Evolutionary conservation across 2,113 vertebrate species (phyloP).

Genomic region (Mustelus asterias): DNA sequence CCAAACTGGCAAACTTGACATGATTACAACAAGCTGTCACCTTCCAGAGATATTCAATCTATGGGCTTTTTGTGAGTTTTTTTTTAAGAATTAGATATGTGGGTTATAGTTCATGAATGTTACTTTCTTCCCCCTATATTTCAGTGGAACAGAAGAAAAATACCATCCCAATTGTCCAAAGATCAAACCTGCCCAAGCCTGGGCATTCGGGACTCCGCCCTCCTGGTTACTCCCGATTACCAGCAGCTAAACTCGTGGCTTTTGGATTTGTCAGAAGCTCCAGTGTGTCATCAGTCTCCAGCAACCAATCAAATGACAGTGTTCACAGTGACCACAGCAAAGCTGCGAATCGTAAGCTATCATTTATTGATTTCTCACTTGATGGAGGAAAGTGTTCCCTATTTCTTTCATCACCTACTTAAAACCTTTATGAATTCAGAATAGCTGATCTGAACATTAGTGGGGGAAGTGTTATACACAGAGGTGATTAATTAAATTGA

Average conservation of each 20-base stretch:
- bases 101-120: slow-evolving; percentile 12
- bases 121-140: slow-evolving; percentile 40
- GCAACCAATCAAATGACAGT: slow-evolving; percentile 74
- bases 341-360: slow-evolving; percentile 69
- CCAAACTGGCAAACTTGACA: not conserved
- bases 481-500: not conserved
- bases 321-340: slow-evolving; percentile 64
- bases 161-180: slow-evolving; percentile 57
- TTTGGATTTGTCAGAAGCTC: slow-evolving; percentile 80
- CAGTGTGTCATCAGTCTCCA: slow-evolving; percentile 79
- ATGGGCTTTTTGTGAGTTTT: not conserved
- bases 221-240: slow-evolving; percentile 78
- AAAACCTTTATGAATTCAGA: not conserved
- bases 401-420: not conserved
- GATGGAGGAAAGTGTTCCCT: not conserved
- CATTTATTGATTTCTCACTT: slow-evolving; percentile 9
- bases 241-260: slow-evolving; percentile 69
- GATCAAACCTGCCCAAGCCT: slow-evolving; percentile 70
- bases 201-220: slow-evolving; percentile 81
- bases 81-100: not conserved
- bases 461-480: not conserved
- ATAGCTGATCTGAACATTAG: not conserved
- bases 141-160: slow-evolving; percentile 69
- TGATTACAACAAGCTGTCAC: not conserved
- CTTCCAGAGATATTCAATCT: not conserved